A percentile compares a stretch with the other conserved stretches of the same genome.
Conservation (phyloP, 2,888 invertebrate species). For the Polymixis lichenea region DNA sequence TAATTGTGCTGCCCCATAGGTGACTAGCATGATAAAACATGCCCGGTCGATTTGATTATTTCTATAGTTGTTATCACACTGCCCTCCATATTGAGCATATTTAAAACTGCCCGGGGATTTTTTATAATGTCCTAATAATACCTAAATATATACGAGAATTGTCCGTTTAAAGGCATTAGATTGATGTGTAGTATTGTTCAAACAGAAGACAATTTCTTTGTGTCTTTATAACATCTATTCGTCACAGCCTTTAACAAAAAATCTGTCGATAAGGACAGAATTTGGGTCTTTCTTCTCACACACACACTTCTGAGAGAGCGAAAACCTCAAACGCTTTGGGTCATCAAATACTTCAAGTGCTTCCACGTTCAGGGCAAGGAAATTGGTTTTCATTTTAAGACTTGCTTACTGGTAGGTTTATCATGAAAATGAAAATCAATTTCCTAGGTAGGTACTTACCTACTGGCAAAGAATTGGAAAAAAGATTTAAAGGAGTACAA, state of each 20-base stretch:
- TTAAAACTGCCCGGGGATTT: too few relatives aligned
- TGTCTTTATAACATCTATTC: neutral
- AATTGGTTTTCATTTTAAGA: constrained; percentile 50
- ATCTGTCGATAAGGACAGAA: constrained; percentile 7
- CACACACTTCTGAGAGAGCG: neutral
- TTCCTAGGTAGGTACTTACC: constrained; percentile 13
- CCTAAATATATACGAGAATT: too few relatives aligned
- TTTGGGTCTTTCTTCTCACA: constrained; percentile 11
- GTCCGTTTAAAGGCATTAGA: too few relatives aligned
- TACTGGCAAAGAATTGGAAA: constrained; percentile 27
- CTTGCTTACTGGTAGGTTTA: constrained; percentile 19
- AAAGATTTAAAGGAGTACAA: constrained; percentile 45
- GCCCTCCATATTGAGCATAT: too few relatives aligned
- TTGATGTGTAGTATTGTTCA: neutral
- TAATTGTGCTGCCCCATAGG: too few relatives aligned
- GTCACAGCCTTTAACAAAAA: neutral
- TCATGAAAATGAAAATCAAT: constrained; percentile 30
- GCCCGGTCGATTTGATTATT: too few relatives aligned
- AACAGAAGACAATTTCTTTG: neutral
- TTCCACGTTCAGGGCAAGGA: constrained; percentile 35
- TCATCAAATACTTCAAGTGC: constrained; percentile 36
- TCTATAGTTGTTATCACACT: too few relatives aligned
- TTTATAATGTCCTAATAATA: too few relatives aligned
- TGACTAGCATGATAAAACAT: too few relatives aligned
- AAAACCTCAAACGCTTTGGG: constrained; percentile 24